Percentiles rank a stretch among this genome's conserved stretches.
These are phyloP conservation scores for Strigamia crassipes DNA, from an alignment of 2,888 invertebrate genomes.

Conservation along the genomic window DNA sequence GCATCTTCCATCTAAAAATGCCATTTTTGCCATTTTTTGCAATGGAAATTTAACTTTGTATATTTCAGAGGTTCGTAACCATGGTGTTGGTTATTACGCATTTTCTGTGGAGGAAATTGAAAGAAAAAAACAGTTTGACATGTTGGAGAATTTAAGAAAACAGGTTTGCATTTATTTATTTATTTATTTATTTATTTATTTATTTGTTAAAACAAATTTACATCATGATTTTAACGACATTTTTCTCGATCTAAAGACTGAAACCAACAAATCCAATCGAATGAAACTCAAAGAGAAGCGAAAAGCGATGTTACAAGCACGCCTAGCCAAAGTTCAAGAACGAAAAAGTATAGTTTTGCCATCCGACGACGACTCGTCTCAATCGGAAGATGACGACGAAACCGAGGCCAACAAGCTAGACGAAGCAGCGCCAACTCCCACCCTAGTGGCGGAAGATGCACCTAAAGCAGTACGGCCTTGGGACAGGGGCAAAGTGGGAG, in stretches of 20 bases:
- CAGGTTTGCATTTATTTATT: slow-evolving; percentile 54
- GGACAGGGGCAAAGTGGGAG: slow-evolving; percentile 73
- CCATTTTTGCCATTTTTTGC: too few relatives aligned
- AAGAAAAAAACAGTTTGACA: slow-evolving; percentile 78
- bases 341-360: slow-evolving; percentile 51
- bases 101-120: slow-evolving; percentile 85
- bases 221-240: too few relatives aligned
- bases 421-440: background rate
- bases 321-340: slow-evolving; percentile 59
- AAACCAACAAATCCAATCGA: slow-evolving; percentile 54
- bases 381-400: background rate
- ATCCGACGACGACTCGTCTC: slow-evolving; percentile 48
- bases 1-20: too few relatives aligned
- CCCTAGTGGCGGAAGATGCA: slow-evolving; percentile 22
- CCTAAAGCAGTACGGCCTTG: slow-evolving; percentile 66
- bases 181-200: background rate
- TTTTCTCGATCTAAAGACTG: slow-evolving; percentile 55
- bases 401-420: background rate
- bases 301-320: slow-evolving; percentile 56
- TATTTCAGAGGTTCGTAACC: slow-evolving; percentile 80
- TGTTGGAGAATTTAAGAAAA: slow-evolving; percentile 70
- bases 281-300: slow-evolving; percentile 58
- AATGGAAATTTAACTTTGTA: too few relatives aligned
- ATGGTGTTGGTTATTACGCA: slow-evolving; percentile 89
- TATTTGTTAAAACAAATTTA: background rate